Evolutionary conservation across 1,140 invertebrate species (phyloP), one percentile per base, ranked within the genome.

Genomic region (Agrilus planipennis): DNA sequence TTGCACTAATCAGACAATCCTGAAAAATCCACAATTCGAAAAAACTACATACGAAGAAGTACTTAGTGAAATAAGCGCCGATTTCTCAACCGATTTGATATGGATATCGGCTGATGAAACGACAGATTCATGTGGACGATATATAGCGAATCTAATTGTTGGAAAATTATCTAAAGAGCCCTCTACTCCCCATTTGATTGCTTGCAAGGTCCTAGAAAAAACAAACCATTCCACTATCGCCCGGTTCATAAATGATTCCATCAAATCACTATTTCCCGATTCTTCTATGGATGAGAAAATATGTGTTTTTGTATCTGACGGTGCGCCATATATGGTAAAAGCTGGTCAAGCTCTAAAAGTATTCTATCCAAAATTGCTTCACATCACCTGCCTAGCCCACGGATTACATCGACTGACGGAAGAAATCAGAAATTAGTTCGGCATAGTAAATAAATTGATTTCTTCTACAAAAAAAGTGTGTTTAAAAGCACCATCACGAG

Each of bases 291-390:
- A n/a, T n/a, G 34, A 18, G 15, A 36, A 36, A 10, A 18, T 36
- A 16, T 12, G 10, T 11, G 15, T 36, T 9, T 19, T 57, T 18
- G 11, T 50, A n/a, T 43, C 46, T 11, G 51, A 55, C 34, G 47
- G 45, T 40, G 48, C 48, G 5, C 46, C 46, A 9, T 58, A 57
- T 42, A 58, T 57, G 52, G 41, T 46, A 10, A 53, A 49, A 50
- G 49, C 52, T 25, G 50, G 37, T 5, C 17, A 52, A 38, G 39
- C 29, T 30, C 38, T 55, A 27, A 49, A 46, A 46, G 39, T 43
- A 16, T 46, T 49, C 34, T 42, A 49, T 35, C 4, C 2, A 16
- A 42, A 43, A 14, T 21, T 49, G 25, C 40, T 43, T 19, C 47
- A 49, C 22, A 11, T 34, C 18, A 43, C 40, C 14, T 50, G 45